Evolutionary conservation across 2,888 invertebrate genomes (phyloP).

Genomic region (Oligia latruncula): DNA sequence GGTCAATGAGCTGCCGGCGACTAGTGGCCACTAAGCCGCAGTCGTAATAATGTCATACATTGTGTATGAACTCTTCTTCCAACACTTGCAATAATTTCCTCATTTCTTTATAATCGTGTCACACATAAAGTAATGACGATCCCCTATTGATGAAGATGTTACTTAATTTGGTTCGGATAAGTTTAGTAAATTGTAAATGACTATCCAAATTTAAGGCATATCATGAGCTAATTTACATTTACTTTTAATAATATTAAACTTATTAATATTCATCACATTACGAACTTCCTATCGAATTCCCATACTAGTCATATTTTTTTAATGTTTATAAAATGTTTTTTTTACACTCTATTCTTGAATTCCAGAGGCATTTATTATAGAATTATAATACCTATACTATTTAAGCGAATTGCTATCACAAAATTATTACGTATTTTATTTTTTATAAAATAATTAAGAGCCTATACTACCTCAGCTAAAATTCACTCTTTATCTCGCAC

Average conservation of each 20-base stretch:
- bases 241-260: slow-evolving; percentile 9
- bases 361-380: slow-evolving; percentile 58
- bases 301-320: slow-evolving; percentile 60
- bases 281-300: slow-evolving; percentile 47
- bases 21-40: neutral
- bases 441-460: slow-evolving; percentile 47
- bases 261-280: slow-evolving; percentile 5
- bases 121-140: neutral
- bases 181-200: slow-evolving; percentile 10
- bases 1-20: neutral
- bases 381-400: slow-evolving; percentile 38
- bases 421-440: slow-evolving; percentile 54
- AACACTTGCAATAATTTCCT: neutral
- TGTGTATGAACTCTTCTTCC: slow-evolving; percentile 5
- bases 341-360: slow-evolving; percentile 23
- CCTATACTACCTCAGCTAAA: too few relatives aligned
- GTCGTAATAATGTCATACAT: neutral
- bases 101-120: neutral
- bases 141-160: neutral
- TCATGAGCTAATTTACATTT: slow-evolving; percentile 32
- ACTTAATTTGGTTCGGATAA: slow-evolving; percentile 3
- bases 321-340: slow-evolving; percentile 26
- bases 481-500: too few relatives aligned
- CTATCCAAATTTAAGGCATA: slow-evolving; percentile 37
- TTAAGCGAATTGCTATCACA: slow-evolving; percentile 52